A percentile compares a stretch with the other conserved stretches of the same genome.
Conservation (phyloP, 2,113 vertebrate species). For the Synodontis membranacea region DNA sequence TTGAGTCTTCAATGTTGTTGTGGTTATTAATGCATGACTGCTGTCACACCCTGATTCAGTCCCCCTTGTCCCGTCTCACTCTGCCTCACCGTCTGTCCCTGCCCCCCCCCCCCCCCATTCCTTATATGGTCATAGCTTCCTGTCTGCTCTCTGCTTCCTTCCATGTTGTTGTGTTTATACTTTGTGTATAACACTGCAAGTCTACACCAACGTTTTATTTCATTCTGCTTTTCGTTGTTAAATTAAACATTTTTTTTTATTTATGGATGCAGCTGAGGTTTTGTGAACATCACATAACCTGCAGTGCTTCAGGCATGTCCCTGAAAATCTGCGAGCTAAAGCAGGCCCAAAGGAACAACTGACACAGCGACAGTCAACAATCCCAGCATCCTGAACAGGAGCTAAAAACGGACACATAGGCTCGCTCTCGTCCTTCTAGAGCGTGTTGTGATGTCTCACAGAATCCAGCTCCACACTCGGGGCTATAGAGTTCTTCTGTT, state of each 20-base stretch:
- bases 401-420: background rate
- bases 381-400: background rate
- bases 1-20: background rate
- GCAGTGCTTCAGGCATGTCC: background rate
- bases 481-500: no score
- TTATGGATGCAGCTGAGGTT: background rate
- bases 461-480: background rate
- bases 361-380: background rate
- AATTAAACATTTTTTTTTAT: background rate
- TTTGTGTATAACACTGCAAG: background rate
- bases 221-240: background rate
- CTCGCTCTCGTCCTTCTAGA: no score
- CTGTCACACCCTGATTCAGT: background rate
- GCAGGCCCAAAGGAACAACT: background rate
- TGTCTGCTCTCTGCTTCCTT: background rate
- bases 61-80: background rate
- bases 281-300: background rate
- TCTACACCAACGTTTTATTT: background rate
- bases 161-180: background rate
- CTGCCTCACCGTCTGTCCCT: background rate
- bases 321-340: background rate
- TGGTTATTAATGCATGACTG: background rate
- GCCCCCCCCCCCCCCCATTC: no score
- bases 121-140: background rate
- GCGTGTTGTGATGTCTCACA: background rate